Conservation (phyloP, 35 echinoderm and acorn worm species). For the Diadema setosum region DNA sequence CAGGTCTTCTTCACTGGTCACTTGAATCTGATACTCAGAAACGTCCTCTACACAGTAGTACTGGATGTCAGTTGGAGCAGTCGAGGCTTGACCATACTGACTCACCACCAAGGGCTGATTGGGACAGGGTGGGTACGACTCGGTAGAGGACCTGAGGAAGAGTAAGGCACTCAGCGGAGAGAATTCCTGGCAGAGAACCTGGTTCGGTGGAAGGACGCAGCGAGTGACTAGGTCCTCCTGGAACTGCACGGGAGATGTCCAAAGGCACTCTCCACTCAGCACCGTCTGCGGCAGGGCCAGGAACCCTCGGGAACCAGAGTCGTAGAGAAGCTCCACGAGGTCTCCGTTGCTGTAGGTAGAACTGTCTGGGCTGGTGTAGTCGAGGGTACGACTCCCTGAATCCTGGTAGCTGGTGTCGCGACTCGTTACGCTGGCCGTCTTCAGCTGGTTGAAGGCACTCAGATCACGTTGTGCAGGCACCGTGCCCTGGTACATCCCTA, state of each 20-base stretch:
- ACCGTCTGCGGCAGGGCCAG: constrained; percentile 51
- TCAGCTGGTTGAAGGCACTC: constrained; percentile 33
- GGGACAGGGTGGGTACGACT: constrained; percentile 74
- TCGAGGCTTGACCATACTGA: background rate
- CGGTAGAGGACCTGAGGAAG: constrained; percentile 48
- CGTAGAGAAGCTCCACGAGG: constrained; percentile 63
- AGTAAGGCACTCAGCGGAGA: constrained; percentile 68
- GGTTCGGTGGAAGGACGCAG: constrained; percentile 26
- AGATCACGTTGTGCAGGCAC: constrained; percentile 28
- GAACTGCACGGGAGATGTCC: constrained; percentile 72
- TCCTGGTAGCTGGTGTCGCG: constrained; percentile 74
- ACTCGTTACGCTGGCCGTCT: background rate
- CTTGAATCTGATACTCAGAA: constrained; percentile 2
- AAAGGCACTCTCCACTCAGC: constrained; percentile 40
- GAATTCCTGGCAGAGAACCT: constrained; percentile 36
- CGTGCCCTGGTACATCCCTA: constrained; percentile 74
- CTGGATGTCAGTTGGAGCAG: background rate
- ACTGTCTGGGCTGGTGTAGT: constrained; percentile 4
- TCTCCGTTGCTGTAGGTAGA: constrained; percentile 54
- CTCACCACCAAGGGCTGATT: constrained; percentile 42
- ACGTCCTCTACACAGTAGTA: constrained; percentile 81
- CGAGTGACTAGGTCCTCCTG: constrained; percentile 42
- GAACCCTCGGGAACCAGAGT: constrained; percentile 32
- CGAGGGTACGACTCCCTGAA: constrained; percentile 27
- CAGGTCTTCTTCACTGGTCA: background rate